These are phyloP conservation scores for Gnatocerus cornutus DNA, from an alignment of 2,888 invertebrate species.

Conservation along the genomic window DNA sequence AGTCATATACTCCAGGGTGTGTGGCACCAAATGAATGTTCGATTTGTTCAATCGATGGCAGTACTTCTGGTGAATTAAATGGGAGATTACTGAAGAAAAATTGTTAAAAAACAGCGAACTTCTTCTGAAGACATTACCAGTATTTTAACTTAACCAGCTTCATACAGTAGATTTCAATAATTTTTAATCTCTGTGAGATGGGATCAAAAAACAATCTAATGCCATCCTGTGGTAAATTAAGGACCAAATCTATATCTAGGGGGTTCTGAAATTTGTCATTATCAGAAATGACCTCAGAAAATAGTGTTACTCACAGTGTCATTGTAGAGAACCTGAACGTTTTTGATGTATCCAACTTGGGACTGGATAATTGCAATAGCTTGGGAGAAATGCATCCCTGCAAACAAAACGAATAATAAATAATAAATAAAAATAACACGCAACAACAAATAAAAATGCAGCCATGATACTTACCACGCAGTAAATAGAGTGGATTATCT, in stretches of 20 bases:
- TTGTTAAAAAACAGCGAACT: background rate
- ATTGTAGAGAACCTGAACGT: conserved; percentile 97
- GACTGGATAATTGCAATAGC: conserved; percentile 97
- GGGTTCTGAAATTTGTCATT: conserved; percentile 84
- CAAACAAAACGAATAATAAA: conserved; percentile 65
- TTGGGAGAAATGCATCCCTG: conserved; percentile 99
- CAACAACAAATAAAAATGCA: conserved; percentile 1
- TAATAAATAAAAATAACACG: conserved; percentile 13
- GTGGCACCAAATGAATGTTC: conserved; percentile 99
- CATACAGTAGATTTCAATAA: conserved; percentile 98
- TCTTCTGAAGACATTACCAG: conserved; percentile 76
- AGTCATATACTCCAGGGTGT: conserved; percentile 98
- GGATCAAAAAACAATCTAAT: conserved; percentile 98
- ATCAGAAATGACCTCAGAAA: conserved; percentile 16
- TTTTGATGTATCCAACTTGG: conserved; percentile 95
- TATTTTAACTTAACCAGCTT: conserved; percentile 97
- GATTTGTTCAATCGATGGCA: conserved; percentile 97
- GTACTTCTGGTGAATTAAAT: conserved; percentile 94
- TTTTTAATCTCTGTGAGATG: conserved; percentile 93
- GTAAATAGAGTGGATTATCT: too few species aligned
- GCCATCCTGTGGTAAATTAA: conserved; percentile 97
- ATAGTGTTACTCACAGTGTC: conserved; percentile 82
- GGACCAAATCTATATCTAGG: conserved; percentile 94
- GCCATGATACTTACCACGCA: background rate
- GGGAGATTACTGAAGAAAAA: conserved; percentile 78